Conservation (phyloP, 2,113 vertebrate species). For the Menidia beryllina region DNA sequence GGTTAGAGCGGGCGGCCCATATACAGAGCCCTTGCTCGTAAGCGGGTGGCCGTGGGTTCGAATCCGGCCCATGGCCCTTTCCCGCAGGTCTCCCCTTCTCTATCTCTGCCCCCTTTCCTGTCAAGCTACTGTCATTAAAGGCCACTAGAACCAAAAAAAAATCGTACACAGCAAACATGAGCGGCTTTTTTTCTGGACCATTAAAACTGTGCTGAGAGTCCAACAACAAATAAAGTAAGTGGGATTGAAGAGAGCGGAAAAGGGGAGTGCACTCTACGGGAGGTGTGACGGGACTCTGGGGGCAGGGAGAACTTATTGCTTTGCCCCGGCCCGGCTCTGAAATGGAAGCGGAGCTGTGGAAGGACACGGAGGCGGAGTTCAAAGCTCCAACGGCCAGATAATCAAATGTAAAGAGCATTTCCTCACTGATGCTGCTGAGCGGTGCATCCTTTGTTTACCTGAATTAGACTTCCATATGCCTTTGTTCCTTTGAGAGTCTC, state of each 20-base stretch:
- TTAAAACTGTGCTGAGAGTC: neutral
- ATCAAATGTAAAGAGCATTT: constrained; percentile 39
- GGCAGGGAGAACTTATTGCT: neutral
- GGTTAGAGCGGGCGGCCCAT: too few species aligned
- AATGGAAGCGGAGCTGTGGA: constrained; percentile 8
- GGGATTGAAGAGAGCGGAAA: neutral
- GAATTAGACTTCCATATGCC: neutral
- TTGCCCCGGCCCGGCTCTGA: neutral
- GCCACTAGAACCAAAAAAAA: too few species aligned
- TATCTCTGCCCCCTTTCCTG: too few species aligned
- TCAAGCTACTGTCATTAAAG: too few species aligned
- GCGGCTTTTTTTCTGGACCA: neutral
- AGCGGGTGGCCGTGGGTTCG: too few species aligned
- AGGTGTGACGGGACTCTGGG: constrained; percentile 8
- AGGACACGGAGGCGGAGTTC: constrained; percentile 15
- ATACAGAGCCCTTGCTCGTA: too few species aligned
- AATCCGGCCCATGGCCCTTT: too few species aligned
- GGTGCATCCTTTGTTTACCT: constrained; percentile 9
- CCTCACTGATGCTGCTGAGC: constrained; percentile 23
- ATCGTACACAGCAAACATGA: too few species aligned
- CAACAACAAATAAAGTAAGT: neutral
- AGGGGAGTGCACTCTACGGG: neutral
- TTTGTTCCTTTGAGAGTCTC: neutral
- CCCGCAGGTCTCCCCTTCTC: too few species aligned
- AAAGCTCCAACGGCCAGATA: constrained; percentile 17